Evolutionary conservation across 2,888 invertebrate species (phyloP), one percentile per base, ranked within the genome.

Genomic region (Phengaris arion): DNA sequence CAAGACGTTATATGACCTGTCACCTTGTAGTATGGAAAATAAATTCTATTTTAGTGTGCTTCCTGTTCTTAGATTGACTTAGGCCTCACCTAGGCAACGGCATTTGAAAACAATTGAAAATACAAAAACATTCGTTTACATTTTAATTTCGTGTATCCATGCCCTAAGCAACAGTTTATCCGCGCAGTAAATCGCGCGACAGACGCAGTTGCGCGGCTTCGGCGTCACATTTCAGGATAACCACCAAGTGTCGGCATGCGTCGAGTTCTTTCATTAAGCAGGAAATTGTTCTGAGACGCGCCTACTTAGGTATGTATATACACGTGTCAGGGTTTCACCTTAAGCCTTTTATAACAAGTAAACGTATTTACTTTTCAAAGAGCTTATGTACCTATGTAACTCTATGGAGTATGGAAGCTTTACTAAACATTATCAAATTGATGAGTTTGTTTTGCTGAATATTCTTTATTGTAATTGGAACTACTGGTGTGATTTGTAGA

Each of bases 221-320:
- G 74, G 79, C 76, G 77, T 81, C 80, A 77, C 78, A 79, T 81
- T 80, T 80, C 80, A 8, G 52, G 79, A 79, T 73, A 73, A 79
- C 81, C 13, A 7, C 6, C 74, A 79, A 81, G 77, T 80, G 79
- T 77, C 46, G 77, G 74, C 77, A 78, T 76, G 80, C 80, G 78
- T 75, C 76, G 76, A 72, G 15, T 74, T 77, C 46, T 75, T 76
- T 77, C 77, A 78, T 75, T 79, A 70, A 72, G 72, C 68, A 64
- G 72, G 54, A 59, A 57, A 68, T 59, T 76, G 70, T 12, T 57
- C 59, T 64, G 59, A 13, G 13, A 59, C 74, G 22, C 35, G 64
- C 35, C 64, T 64, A 45, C 10, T 12, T 52, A 64, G 35, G 64
- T 35, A 35, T n/a, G n/a, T n/a, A n/a, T n/a, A n/a, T 52, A 52